Conservation (phyloP, 2,888 invertebrate species). For the Elaeidobius kamerunicus region DNA sequence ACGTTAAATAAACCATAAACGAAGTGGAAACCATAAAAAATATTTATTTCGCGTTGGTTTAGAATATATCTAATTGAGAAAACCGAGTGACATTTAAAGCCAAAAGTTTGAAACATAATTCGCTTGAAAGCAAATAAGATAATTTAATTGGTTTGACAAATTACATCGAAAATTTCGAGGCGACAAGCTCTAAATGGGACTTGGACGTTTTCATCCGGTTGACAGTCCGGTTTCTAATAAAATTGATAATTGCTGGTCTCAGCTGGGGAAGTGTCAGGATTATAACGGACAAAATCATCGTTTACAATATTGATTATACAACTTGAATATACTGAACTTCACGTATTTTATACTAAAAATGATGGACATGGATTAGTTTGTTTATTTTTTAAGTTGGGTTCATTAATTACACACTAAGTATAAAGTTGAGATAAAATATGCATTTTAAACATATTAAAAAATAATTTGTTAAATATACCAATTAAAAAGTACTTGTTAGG, state of each 20-base stretch:
- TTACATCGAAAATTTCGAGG: conserved; percentile 35
- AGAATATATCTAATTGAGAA: too few species aligned
- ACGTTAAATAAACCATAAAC: too few species aligned
- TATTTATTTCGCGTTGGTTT: too few species aligned
- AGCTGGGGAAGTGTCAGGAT: conserved; percentile 12
- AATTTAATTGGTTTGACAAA: conserved; percentile 38
- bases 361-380: too few species aligned
- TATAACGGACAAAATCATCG: conserved; percentile 15
- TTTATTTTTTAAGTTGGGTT: too few species aligned
- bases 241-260: conserved; percentile 28
- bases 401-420: too few species aligned
- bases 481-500: too few species aligned
- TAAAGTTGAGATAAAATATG: too few species aligned
- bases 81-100: too few species aligned
- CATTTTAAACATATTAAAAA: too few species aligned
- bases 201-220: conserved; percentile 28
- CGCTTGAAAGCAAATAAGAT: conserved; percentile 29
- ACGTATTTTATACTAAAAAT: neutral
- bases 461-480: too few species aligned
- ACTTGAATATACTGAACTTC: conserved; percentile 2
- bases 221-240: conserved; percentile 18
- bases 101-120: conserved; percentile 7
- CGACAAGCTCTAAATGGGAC: conserved; percentile 36
- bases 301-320: conserved; percentile 2
- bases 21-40: too few species aligned